These are phyloP conservation scores for Neostethus bicornis DNA, from an alignment of 2,797 vertebrate species.

Conservation along the genomic window DNA sequence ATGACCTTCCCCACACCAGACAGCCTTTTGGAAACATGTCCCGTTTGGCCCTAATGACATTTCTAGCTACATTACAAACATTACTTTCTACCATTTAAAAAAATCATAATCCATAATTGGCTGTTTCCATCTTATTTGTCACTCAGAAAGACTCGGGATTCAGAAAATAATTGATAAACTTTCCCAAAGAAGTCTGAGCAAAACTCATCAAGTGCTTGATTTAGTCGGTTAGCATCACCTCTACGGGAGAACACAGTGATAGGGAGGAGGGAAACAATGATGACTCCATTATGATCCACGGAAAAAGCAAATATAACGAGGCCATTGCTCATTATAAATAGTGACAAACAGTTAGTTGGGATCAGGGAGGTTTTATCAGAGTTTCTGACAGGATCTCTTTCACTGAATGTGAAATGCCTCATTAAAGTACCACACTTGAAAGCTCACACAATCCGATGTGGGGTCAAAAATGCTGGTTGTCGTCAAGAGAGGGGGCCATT, in stretches of 20 bases:
- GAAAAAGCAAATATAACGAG: conserved; percentile 45
- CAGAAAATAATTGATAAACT: conserved; percentile 70
- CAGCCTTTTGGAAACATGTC: conserved; percentile 16
- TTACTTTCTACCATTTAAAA: conserved; percentile 35
- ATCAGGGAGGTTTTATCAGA: conserved; percentile 42
- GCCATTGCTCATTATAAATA: conserved; percentile 67
- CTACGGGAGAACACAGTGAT: conserved; percentile 31
- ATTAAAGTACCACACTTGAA: conserved; percentile 77
- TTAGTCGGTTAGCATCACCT: conserved; percentile 12
- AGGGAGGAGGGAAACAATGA: conserved; percentile 39
- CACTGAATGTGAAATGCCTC: conserved; percentile 63
- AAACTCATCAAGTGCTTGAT: conserved; percentile 58
- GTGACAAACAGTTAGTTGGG: conserved; percentile 56
- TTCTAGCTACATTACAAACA: conserved; percentile 31
- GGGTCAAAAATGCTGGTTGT: conserved; percentile 70
- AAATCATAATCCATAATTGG: conserved; percentile 59
- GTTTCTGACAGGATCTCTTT: conserved; percentile 52
- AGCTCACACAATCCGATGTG: conserved; percentile 46
- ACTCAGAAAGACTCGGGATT: conserved; percentile 39
- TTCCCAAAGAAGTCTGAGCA: conserved; percentile 54
- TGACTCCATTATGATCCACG: conserved; percentile 53
- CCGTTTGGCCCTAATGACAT: conserved; percentile 34
- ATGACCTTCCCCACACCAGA: conserved; percentile 15
- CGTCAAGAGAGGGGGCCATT: conserved; percentile 59
- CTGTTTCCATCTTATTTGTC: conserved; percentile 25